phyloP scores from a whole-genome alignment of 2,888 invertebrate genomes.

The Metacarcinus magister region DNA sequence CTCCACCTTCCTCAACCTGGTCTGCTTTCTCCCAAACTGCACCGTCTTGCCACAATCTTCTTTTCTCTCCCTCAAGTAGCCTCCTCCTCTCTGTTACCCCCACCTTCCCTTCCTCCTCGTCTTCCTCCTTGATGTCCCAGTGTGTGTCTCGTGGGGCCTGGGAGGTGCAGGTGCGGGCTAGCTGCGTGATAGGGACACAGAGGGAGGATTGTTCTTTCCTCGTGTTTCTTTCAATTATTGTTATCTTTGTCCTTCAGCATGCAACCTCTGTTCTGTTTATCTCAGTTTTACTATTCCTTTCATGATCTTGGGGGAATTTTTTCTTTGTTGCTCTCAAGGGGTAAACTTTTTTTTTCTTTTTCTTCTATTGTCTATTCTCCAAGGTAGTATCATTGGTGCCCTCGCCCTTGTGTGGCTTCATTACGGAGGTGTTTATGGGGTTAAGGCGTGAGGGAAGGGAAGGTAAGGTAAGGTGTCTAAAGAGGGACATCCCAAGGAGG shows the following conservation, averaged over 20 bases:
- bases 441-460: background rate
- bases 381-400: background rate
- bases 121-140: background rate
- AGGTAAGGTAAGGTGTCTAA: background rate
- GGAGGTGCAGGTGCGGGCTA: slow-evolving; percentile 9
- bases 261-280: background rate
- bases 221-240: background rate
- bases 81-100: background rate
- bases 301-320: background rate
- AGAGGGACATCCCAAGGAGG: background rate
- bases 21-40: slow-evolving; percentile 19
- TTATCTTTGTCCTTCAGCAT: background rate
- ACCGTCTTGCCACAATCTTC: background rate
- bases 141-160: background rate
- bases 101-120: background rate
- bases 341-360: background rate
- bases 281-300: background rate
- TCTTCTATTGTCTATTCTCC: background rate
- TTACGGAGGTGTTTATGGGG: background rate
- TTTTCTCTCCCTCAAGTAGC: slow-evolving; percentile 3
- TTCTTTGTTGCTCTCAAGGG: background rate
- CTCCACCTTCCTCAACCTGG: background rate
- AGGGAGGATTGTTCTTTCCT: background rate
- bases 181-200: background rate
- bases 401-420: background rate